These are phyloP conservation scores for Papilio xuthus DNA, from an alignment of 1,140 invertebrate genomes.

Conservation along the genomic window DNA sequence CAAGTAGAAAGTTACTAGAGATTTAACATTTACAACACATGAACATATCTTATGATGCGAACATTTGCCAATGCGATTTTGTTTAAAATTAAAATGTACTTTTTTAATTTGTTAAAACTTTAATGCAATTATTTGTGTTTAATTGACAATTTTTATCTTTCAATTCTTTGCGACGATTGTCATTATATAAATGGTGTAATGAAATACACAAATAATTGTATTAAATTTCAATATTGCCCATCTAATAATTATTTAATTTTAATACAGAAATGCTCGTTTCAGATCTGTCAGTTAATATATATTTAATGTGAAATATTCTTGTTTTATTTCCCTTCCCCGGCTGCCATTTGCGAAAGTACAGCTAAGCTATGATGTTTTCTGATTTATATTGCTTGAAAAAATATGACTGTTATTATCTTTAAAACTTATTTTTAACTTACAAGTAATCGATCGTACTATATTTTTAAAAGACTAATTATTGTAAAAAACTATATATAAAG, in stretches of 20 bases:
- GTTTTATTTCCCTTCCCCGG: slow-evolving; percentile 63
- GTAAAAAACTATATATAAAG: not conserved
- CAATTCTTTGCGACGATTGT: not conserved
- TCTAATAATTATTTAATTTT: not conserved
- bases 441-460: not conserved
- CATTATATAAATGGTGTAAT: not conserved
- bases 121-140: slow-evolving; percentile 25
- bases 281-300: slow-evolving; percentile 79
- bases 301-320: slow-evolving; percentile 77
- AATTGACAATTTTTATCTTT: not conserved
- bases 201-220: slow-evolving; percentile 26
- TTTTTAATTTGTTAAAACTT: slow-evolving; percentile 10
- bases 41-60: slow-evolving; percentile 31
- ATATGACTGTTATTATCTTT: not conserved
- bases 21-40: slow-evolving; percentile 9
- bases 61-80: slow-evolving; percentile 34
- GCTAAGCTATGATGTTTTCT: not conserved
- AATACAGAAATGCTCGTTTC: slow-evolving; percentile 52
- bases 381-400: not conserved
- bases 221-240: not conserved
- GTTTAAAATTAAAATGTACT: not conserved
- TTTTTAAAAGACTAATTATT: not conserved
- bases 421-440: not conserved
- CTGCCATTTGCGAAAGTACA: slow-evolving; percentile 59
- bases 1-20: not conserved